A percentile compares a stretch with the other conserved stretches of the same genome.
These are phyloP conservation scores for Pungitius pungitius DNA, from an alignment of 2,113 vertebrate species.

Conservation along the genomic window DNA sequence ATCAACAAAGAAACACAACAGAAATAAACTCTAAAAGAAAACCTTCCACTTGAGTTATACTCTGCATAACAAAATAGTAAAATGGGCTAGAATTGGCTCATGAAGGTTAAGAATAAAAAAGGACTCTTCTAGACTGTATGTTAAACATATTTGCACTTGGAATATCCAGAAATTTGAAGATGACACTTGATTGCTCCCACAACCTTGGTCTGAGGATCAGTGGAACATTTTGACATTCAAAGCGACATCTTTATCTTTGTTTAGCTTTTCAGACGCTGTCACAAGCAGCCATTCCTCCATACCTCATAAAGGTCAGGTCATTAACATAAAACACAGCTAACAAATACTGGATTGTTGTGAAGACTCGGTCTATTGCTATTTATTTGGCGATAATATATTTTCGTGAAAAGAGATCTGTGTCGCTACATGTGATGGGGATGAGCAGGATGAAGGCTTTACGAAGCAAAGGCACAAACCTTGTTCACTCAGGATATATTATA, in stretches of 20 bases:
- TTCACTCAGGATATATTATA: conserved; percentile 28
- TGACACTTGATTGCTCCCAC: too few species aligned
- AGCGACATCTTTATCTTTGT: background rate
- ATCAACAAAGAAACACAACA: conserved; percentile 17
- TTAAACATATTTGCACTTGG: background rate
- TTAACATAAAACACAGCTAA: background rate
- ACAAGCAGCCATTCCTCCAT: background rate
- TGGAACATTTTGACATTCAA: conserved; percentile 2
- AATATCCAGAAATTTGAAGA: background rate
- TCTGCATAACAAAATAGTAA: background rate
- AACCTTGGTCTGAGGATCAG: conserved; percentile 8
- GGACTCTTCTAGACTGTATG: background rate
- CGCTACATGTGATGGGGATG: background rate
- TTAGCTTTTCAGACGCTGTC: background rate
- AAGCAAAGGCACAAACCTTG: background rate
- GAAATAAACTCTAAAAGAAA: background rate
- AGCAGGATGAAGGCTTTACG: background rate
- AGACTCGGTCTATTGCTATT: background rate
- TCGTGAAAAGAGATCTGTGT: background rate
- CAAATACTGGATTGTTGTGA: background rate
- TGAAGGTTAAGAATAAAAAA: background rate
- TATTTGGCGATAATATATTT: background rate
- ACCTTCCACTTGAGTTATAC: background rate
- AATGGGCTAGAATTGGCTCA: background rate
- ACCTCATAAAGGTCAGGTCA: conserved; percentile 6